Percentiles rank a stretch among this genome's conserved stretches.
These are phyloP conservation scores for Rhinophrynus dorsalis DNA, from an alignment of 2,797 vertebrate genomes.

Conservation along the genomic window DNA sequence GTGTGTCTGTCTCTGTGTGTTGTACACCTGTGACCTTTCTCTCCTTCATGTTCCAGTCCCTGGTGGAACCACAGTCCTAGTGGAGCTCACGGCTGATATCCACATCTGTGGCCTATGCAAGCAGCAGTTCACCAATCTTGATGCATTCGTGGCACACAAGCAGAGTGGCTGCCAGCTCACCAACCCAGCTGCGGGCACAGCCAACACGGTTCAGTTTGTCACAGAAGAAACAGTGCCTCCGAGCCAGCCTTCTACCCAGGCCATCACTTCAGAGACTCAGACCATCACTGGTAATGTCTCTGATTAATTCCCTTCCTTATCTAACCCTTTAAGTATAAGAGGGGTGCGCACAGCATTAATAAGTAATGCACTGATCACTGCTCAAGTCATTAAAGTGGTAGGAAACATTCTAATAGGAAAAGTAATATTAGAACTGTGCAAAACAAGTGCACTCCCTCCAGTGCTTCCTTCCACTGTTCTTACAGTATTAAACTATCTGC, in stretches of 20 bases:
- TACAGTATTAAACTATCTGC: too few species aligned
- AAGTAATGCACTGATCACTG: too few species aligned
- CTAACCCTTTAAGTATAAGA: too few species aligned
- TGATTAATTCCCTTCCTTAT: too few species aligned
- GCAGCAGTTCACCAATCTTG: constrained; percentile 91
- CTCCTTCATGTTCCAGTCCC: constrained; percentile 59
- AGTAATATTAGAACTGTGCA: too few species aligned
- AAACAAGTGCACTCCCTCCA: too few species aligned
- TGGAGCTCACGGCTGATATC: constrained; percentile 90
- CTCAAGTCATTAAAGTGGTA: too few species aligned
- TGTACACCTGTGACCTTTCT: too few species aligned
- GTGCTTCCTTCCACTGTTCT: too few species aligned
- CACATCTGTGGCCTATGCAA: constrained; percentile 97
- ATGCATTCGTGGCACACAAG: constrained; percentile 91
- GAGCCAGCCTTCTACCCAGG: constrained; percentile 54
- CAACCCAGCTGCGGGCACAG: constrained; percentile 55
- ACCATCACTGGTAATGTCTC: constrained; percentile 76
- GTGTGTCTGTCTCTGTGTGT: too few species aligned
- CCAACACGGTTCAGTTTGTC: constrained; percentile 70
- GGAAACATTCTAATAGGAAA: too few species aligned
- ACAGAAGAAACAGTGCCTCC: constrained; percentile 64
- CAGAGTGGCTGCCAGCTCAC: constrained; percentile 85
- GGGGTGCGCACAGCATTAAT: too few species aligned
- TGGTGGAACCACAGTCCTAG: constrained; percentile 77
- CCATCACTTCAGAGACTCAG: constrained; percentile 73